phyloP scores from a whole-genome alignment of 2,113 vertebrate genomes.

The human (Homo sapiens) region DNA sequence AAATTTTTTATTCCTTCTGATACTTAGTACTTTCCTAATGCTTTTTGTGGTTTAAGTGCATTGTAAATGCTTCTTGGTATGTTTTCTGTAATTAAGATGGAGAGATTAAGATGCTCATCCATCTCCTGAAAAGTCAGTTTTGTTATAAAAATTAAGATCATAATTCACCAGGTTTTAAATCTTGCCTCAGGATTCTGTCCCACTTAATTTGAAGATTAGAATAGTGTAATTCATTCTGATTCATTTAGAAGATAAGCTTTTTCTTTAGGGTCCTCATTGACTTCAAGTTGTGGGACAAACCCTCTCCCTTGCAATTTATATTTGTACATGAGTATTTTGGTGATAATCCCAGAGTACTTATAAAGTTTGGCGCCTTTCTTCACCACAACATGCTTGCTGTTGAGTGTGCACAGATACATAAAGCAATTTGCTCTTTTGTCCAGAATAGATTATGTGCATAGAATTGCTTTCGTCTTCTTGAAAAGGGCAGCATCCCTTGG shows the following conservation, averaged over 20 bases:
- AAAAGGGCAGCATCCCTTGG: neutral
- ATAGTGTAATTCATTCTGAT: neutral
- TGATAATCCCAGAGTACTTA: neutral
- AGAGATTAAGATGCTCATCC: neutral
- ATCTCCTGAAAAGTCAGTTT: neutral
- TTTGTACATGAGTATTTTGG: neutral
- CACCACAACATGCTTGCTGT: neutral
- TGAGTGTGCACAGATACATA: neutral
- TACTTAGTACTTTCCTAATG: neutral
- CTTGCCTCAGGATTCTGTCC: neutral
- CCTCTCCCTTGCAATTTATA: neutral
- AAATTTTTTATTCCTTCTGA: neutral
- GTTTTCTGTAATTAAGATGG: neutral
- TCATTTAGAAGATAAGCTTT: neutral
- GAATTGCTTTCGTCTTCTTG: neutral
- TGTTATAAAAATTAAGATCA: neutral
- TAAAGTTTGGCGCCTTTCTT: neutral
- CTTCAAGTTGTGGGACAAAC: neutral
- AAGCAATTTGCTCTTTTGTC: neutral
- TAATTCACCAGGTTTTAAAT: constrained; percentile 4
- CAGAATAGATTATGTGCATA: neutral
- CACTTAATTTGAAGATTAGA: neutral
- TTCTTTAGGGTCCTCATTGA: neutral
- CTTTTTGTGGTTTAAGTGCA: neutral
- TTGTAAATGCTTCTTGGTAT: neutral